Evolutionary conservation across 2,888 invertebrate species (phyloP).

Genomic region (Pelosia muscerda): DNA sequence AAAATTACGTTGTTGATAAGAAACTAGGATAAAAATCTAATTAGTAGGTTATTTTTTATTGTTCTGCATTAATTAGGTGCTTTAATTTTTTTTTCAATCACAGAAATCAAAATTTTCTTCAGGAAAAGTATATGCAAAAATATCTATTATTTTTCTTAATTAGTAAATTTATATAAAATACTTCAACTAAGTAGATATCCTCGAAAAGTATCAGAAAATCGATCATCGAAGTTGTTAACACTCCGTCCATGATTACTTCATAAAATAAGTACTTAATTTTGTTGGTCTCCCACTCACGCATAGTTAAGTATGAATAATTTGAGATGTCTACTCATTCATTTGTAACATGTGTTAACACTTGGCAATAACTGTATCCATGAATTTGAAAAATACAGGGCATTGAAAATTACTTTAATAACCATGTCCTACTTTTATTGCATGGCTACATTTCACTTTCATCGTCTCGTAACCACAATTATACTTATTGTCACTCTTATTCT

Average conservation of each 20-base stretch:
- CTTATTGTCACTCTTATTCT: slow-evolving; percentile 22
- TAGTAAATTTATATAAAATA: slow-evolving; percentile 29
- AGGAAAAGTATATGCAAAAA: slow-evolving; percentile 30
- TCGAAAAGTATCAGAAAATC: slow-evolving; percentile 39
- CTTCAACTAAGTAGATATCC: slow-evolving; percentile 2
- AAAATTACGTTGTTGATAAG: slow-evolving; percentile 51
- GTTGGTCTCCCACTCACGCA: slow-evolving; percentile 65
- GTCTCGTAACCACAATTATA: slow-evolving; percentile 21
- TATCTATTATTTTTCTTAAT: slow-evolving; percentile 29
- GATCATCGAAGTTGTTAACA: slow-evolving; percentile 69
- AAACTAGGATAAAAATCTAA: slow-evolving; percentile 46
- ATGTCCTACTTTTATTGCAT: slow-evolving; percentile 29
- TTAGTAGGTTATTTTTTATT: slow-evolving; percentile 45
- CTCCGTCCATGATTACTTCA: slow-evolving; percentile 82
- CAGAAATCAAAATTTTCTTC: slow-evolving; percentile 25
- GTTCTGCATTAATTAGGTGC: slow-evolving; percentile 55
- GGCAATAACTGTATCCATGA: slow-evolving; percentile 24
- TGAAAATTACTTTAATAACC: slow-evolving; percentile 25
- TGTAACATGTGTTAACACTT: slow-evolving; percentile 54
- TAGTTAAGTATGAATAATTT: slow-evolving; percentile 50
- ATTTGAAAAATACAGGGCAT: slow-evolving; percentile 30
- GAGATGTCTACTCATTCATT: slow-evolving; percentile 40
- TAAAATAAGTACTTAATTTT: slow-evolving; percentile 83
- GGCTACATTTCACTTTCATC: slow-evolving; percentile 34
- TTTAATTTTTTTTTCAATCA: slow-evolving; percentile 44